Conservation (phyloP, 2,113 vertebrate genomes). For the Otocyon megalotis region DNA sequence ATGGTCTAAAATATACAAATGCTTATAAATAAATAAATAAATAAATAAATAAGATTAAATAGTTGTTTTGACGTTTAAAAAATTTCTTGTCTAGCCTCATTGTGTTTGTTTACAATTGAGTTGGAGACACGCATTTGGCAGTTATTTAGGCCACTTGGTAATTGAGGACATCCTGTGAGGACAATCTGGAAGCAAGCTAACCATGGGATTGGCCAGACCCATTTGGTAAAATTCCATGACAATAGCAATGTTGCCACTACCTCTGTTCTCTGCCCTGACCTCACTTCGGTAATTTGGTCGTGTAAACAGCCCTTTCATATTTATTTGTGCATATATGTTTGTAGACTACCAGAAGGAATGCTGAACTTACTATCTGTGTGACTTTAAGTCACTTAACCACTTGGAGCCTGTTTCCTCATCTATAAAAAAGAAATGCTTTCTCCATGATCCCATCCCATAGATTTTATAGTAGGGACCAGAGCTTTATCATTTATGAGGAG, state of each 20-base stretch:
- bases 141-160: background rate
- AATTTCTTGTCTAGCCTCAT: background rate
- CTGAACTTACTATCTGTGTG: background rate
- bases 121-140: background rate
- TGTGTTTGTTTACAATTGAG: background rate
- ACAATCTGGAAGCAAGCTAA: background rate
- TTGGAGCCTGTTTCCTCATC: background rate
- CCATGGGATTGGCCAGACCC: background rate
- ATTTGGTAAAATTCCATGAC: background rate
- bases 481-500: background rate
- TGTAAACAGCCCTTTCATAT: background rate
- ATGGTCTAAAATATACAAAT: background rate
- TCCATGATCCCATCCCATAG: background rate
- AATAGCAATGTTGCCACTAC: accelerated
- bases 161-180: background rate
- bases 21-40: background rate
- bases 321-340: background rate
- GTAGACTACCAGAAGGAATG: background rate
- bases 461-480: background rate
- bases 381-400: background rate
- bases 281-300: background rate
- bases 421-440: background rate
- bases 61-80: background rate
- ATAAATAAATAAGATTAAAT: background rate
- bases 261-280: background rate